These are phyloP conservation scores for Eilema depressum DNA, from an alignment of 2,888 invertebrate genomes.

Conservation along the genomic window DNA sequence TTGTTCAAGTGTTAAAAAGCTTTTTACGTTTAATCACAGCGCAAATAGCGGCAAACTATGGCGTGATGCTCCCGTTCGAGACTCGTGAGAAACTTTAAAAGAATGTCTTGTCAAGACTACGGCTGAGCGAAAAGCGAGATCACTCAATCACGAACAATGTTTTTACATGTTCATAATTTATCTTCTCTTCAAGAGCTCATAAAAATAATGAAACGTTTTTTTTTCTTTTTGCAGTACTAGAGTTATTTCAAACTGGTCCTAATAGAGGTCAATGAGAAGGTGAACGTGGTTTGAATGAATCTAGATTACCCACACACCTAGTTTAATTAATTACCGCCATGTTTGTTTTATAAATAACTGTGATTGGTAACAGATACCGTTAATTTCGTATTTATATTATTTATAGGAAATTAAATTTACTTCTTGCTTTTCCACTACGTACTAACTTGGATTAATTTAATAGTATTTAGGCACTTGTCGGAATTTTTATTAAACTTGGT, in stretches of 20 bases:
- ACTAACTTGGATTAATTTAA: neutral
- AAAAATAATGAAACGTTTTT: constrained; percentile 19
- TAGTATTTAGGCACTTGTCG: too few relatives aligned
- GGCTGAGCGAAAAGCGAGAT: constrained; percentile 68
- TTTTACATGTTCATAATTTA: constrained; percentile 30
- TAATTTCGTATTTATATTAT: neutral
- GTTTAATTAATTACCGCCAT: constrained; percentile 34
- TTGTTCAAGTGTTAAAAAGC: constrained; percentile 19
- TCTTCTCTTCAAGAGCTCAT: constrained; percentile 33
- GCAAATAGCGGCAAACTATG: constrained; percentile 37
- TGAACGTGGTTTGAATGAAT: constrained; percentile 48
- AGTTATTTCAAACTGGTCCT: constrained; percentile 36
- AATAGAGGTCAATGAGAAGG: constrained; percentile 36
- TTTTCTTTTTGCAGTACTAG: constrained; percentile 30
- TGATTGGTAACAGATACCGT: constrained; percentile 5
- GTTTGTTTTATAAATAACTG: constrained; percentile 20
- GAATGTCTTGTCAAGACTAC: constrained; percentile 62
- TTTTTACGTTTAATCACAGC: constrained; percentile 26
- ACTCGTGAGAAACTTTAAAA: constrained; percentile 51
- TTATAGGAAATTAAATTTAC: neutral
- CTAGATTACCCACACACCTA: constrained; percentile 24
- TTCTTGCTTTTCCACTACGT: neutral
- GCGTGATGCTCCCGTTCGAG: constrained; percentile 45
- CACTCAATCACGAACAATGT: constrained; percentile 61
- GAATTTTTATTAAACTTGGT: too few relatives aligned